A percentile compares a stretch with the other conserved stretches of the same genome.
Evolutionary conservation across 2,888 invertebrate genomes (phyloP).

Genomic region (Patella depressa): DNA sequence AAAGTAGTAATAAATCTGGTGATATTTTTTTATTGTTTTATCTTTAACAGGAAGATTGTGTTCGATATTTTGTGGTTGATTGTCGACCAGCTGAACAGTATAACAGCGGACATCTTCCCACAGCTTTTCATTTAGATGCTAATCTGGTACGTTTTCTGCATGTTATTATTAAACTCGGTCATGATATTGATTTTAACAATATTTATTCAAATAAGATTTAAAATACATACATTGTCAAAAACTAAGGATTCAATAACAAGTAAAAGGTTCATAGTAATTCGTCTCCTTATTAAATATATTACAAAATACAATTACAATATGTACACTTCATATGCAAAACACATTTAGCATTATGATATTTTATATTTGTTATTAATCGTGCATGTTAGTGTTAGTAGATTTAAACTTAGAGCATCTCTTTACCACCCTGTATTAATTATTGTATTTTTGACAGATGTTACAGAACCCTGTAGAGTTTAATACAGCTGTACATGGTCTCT

Average conservation of each 20-base stretch:
- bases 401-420: too few species aligned
- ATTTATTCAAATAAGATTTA: not conserved
- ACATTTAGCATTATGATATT: too few species aligned
- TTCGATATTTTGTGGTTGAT: conserved; percentile 93
- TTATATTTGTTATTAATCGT: too few species aligned
- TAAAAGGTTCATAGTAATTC: too few species aligned
- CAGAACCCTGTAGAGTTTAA: conserved; percentile 95
- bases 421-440: not conserved
- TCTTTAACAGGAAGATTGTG: conserved; percentile 57
- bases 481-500: conserved; percentile 93
- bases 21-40: not conserved
- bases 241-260: too few species aligned
- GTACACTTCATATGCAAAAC: too few species aligned
- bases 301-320: too few species aligned
- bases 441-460: conserved; percentile 80
- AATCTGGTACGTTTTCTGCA: conserved; percentile 78
- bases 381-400: too few species aligned
- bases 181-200: not conserved
- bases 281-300: too few species aligned
- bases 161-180: too few species aligned
- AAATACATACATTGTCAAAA: too few species aligned
- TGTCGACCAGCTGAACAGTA: conserved; percentile 97
- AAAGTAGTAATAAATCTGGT: not conserved
- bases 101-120: conserved; percentile 95
- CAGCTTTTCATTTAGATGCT: conserved; percentile 97